These are phyloP conservation scores for Drosophila multiciliata DNA, from an alignment of 2,888 invertebrate species.

Conservation along the genomic window DNA sequence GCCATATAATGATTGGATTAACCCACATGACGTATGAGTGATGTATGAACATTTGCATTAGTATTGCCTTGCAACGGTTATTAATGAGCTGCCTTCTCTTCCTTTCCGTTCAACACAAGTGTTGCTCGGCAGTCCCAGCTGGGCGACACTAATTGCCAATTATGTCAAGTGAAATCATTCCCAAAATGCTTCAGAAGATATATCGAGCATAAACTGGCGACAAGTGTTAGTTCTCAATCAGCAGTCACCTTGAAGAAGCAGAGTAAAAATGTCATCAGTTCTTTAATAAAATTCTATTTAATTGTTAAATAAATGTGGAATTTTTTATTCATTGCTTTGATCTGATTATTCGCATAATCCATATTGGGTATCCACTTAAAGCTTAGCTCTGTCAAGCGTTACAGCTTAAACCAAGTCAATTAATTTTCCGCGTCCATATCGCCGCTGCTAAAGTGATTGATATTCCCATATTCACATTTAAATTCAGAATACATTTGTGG, in stretches of 20 bases:
- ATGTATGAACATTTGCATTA: conserved; percentile 65
- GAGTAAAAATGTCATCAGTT: neutral
- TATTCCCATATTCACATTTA: conserved; percentile 27
- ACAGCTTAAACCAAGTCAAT: conserved; percentile 41
- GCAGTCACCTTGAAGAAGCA: neutral
- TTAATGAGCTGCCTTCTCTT: conserved; percentile 67
- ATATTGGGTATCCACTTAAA: conserved; percentile 27
- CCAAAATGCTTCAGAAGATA: conserved; percentile 4
- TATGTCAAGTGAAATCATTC: conserved; percentile 41
- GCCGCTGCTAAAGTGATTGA: conserved; percentile 33
- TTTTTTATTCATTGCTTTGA: neutral
- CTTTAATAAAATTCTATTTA: neutral
- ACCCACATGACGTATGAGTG: conserved; percentile 77
- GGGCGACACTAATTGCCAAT: conserved; percentile 70
- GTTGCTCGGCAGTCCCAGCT: conserved; percentile 34
- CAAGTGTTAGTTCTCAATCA: conserved; percentile 51
- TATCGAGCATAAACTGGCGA: conserved; percentile 16
- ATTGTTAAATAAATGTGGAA: neutral
- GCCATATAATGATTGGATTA: conserved; percentile 67
- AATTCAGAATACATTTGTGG: conserved; percentile 47
- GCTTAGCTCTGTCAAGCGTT: conserved; percentile 27
- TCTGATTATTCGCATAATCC: conserved; percentile 29
- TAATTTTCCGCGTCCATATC: conserved; percentile 36
- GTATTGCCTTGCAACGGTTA: conserved; percentile 51
- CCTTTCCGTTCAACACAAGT: neutral